Base-by-base conservation (phyloP, 2,797 vertebrate species). In the Platalea minor region DNA sequence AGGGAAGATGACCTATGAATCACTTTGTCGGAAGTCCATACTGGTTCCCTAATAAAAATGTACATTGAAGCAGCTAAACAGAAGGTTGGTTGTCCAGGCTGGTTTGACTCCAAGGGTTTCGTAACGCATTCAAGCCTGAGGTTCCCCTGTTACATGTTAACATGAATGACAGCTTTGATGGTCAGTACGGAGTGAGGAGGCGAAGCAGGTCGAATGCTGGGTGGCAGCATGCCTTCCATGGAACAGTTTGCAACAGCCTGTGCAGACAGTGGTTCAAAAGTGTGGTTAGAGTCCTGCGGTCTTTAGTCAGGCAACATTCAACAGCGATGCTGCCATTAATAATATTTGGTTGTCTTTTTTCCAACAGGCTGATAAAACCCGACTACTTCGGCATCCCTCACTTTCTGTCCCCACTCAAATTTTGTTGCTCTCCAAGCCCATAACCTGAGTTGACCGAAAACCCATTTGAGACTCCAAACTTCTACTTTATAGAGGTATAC, bases 1-100 rank as follows among this genome's bases (percentile, higher is more conserved):
- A 16, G 90, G 75, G 75, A 64, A 53, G 74, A 48, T 65, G 86
- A 81, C 89, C 73, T 68, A 48, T 86, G 91, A 91, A 94, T 95
- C 92, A 85, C 76, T 73, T n/a, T 29, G 79, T 29, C 88, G 83
- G 83, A 88, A 93, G 74, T 14, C 80, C 86, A 54, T 31, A 33
- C 69, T 72, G 61, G 64, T 67, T 78, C 80, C 57, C 60, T 25
- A 17, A 68, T 57, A 15, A 93, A 94, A 88, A 83, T 21, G 67
- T 35, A 74, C 69, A n/a, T 18, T 26, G 61, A 67, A 28, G 61
- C 45, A 65, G 72, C 73, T 83, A 31, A 79, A 59, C 92, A 83
- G 90, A 84, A 83, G 78, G n/a, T 26, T 46, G 82, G 72, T 19
- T 90, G 88, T 76, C 85, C 82, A 43, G 73, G 79, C 75, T 85